Percentiles rank a stretch among this genome's conserved stretches.
Evolutionary conservation across 2,888 invertebrate genomes (phyloP).

Genomic region (Balanococcus diminutus): DNA sequence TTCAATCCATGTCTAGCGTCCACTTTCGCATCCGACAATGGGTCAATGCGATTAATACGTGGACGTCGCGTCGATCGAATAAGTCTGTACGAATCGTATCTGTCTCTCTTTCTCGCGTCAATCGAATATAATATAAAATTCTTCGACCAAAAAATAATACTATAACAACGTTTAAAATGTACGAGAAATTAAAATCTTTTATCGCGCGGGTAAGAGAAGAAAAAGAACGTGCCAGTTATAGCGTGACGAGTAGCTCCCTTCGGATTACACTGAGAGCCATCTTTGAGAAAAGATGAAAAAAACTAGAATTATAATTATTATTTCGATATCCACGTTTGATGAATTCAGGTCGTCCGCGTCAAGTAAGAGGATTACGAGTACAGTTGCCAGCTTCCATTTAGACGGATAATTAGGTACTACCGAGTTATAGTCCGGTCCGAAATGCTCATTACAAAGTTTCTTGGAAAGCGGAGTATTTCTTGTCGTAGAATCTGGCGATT

Average conservation of each 20-base stretch:
- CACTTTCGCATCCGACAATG: conserved; percentile 18
- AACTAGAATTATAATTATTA: conserved; percentile 16
- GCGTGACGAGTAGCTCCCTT: conserved; percentile 27
- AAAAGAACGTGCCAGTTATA: conserved; percentile 12
- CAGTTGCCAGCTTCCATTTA: not conserved
- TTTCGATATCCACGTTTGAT: conserved; percentile 22
- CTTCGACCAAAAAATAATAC: conserved; percentile 13
- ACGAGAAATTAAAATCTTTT: conserved; percentile 25
- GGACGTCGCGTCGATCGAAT: not conserved
- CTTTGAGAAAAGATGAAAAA: not conserved
- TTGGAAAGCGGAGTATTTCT: too few relatives aligned
- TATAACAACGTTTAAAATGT: conserved; percentile 18
- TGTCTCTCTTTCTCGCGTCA: not conserved
- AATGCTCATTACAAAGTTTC: not conserved
- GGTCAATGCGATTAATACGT: conserved; percentile 23
- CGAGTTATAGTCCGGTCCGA: not conserved
- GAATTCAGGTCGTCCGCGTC: conserved; percentile 21
- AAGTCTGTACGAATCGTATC: not conserved
- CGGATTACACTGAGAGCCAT: not conserved
- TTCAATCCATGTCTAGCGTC: conserved; percentile 6
- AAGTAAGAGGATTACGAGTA: not conserved
- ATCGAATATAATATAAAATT: not conserved
- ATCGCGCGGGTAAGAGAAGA: not conserved
- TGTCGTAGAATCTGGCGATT: not conserved
- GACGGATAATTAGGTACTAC: not conserved